A percentile compares a stretch with the other conserved stretches of the same genome.
Conservation (phyloP, 2,888 invertebrate genomes). For the Caenorhabditis sinica region DNA sequence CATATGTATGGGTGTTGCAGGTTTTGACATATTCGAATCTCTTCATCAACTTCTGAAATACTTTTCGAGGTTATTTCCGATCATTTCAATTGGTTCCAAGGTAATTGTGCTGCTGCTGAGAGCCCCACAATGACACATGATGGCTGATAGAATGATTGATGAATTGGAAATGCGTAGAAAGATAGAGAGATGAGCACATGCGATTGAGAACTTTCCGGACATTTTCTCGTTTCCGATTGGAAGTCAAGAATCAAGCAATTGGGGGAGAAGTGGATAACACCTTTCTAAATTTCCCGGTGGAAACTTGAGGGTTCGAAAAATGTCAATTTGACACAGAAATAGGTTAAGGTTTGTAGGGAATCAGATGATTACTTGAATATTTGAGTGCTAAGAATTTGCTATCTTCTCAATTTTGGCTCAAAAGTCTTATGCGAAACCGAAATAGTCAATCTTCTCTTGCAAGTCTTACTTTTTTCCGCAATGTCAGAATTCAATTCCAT, state of each 20-base stretch:
- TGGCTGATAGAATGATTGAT: slow-evolving; percentile 90
- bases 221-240: slow-evolving; percentile 33
- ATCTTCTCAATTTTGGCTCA: too few relatives aligned
- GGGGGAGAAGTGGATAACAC: not conserved
- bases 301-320: not conserved
- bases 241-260: slow-evolving; percentile 9
- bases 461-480: too few relatives aligned
- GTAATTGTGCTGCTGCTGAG: slow-evolving; percentile 87
- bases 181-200: slow-evolving; percentile 13
- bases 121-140: slow-evolving; percentile 92
- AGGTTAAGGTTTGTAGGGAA: too few relatives aligned
- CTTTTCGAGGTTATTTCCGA: not conserved
- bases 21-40: slow-evolving; percentile 96
- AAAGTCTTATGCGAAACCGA: too few relatives aligned
- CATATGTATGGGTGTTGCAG: slow-evolving; percentile 99
- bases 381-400: too few relatives aligned
- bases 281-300: not conserved
- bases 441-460: too few relatives aligned
- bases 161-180: slow-evolving; percentile 50
- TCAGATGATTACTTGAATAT: too few relatives aligned
- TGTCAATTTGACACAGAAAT: too few relatives aligned
- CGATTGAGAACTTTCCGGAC: slow-evolving; percentile 87
- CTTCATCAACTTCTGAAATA: slow-evolving; percentile 89
- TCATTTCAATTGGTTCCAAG: not conserved
- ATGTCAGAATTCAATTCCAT: too few relatives aligned